Percentiles rank a stretch among this genome's conserved stretches.
Evolutionary conservation across 1,140 invertebrate genomes (phyloP).

Genomic region (Latrodectus geometricus): DNA sequence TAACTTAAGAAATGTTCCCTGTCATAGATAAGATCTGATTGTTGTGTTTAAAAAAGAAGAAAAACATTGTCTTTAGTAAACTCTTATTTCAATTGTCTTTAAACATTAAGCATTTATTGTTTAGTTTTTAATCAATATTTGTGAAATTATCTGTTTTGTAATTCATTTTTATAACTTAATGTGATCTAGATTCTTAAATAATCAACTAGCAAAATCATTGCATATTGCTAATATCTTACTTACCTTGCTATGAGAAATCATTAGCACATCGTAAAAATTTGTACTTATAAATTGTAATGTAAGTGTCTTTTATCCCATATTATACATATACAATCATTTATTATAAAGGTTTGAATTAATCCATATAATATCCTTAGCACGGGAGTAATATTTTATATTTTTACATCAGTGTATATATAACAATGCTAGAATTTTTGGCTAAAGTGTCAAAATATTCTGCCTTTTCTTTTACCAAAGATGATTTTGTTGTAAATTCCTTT

Average conservation of each 20-base stretch:
- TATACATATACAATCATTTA: constrained; percentile 62
- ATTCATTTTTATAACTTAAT: not conserved
- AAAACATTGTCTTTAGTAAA: not conserved
- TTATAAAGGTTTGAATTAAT: constrained; percentile 45
- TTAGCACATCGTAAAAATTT: not conserved
- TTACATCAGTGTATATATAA: constrained; percentile 59
- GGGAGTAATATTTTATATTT: constrained; percentile 57
- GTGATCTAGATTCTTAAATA: not conserved
- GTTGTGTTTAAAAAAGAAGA: not conserved
- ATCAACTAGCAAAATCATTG: not conserved
- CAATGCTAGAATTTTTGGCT: constrained; percentile 44
- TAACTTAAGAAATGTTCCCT: not conserved
- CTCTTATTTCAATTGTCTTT: not conserved
- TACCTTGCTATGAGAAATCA: not conserved
- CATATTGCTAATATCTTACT: not conserved
- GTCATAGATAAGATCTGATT: not conserved
- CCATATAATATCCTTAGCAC: constrained; percentile 49
- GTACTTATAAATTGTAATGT: constrained; percentile 18
- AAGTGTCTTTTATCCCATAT: constrained; percentile 29
- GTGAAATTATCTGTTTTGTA: not conserved
- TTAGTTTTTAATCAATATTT: not conserved
- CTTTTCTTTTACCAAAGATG: constrained; percentile 55
- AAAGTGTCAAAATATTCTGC: constrained; percentile 33
- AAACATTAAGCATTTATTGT: not conserved
- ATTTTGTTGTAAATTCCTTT: constrained; percentile 36